Base-by-base conservation (phyloP, 2,797 vertebrate genomes). In the Mycteria americana region DNA sequence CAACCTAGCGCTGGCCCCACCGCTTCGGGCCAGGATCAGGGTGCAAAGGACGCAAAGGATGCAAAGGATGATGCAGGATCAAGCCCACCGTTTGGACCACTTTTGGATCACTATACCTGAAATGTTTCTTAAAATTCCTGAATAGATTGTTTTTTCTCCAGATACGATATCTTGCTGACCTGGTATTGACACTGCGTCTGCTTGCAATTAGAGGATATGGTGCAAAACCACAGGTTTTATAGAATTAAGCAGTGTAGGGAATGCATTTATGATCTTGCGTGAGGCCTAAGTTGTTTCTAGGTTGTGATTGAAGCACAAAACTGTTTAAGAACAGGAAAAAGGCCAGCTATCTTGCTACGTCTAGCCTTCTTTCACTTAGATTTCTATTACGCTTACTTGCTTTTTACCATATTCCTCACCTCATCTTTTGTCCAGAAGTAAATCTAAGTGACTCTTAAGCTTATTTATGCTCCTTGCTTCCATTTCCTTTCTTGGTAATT, bases 211-310 rank as follows among this genome's bases (percentile, higher is more conserved):
- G 85, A 89, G 14, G 7, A 82, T 80, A 78, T 7, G 59, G 64
- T 88, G 92, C 82, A 93, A 93, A 93, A 75, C 85, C 81, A 77
- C 59, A 92, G 81, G 70, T 95, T 97, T 96, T 96, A 81, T 77
- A 93, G 88, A 91, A 86, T 56, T 95, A 91, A 94, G 80, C 90
- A 92, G 82, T 56, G 41, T 89, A 95, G 85, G 37, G 92, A 96
- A 93, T 85, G 25, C 60, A 83, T 87, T 95, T 96, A 93, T 96
- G 91, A 46, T 78, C 77, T 77, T 80, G 93, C 97, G 80, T 72
- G 73, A 95, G 70, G 79, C 60, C 77, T 81, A 94, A 89, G 70
- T 72, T 88, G 46, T 89, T 97, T 95, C 93, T 68, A 88, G 19
- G 25, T 51, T 73, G 50, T 37, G 48, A 84, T 69, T 65, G 90